Evolutionary conservation across 2,797 vertebrate species (phyloP).

Genomic region (Platalea minor): DNA sequence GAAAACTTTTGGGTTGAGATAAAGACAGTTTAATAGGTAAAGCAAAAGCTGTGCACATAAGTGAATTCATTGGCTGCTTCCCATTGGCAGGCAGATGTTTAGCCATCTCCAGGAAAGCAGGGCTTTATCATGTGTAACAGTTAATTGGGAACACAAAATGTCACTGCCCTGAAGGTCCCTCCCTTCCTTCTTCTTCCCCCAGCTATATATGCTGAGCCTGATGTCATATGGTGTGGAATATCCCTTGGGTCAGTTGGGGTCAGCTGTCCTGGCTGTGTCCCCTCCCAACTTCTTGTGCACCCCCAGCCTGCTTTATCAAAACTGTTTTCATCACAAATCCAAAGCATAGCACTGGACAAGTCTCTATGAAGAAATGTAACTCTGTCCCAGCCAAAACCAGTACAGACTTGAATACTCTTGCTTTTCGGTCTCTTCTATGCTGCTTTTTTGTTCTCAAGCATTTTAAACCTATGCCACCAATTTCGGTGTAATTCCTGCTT

Average conservation of each 20-base stretch:
- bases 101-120: not conserved
- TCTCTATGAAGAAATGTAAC: not conserved
- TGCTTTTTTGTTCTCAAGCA: not conserved
- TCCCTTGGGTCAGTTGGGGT: not conserved
- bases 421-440: not conserved
- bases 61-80: not conserved
- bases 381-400: not conserved
- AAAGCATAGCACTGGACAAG: fast-evolving
- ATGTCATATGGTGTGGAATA: not conserved
- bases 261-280: not conserved
- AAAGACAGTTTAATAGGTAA: not conserved
- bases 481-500: not conserved
- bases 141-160: not conserved
- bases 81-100: not conserved
- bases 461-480: not conserved
- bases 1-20: not conserved
- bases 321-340: not conserved
- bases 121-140: fast-evolving
- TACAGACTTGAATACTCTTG: not conserved
- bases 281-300: not conserved
- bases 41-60: not conserved
- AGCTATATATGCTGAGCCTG: not conserved
- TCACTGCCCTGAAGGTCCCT: not conserved
- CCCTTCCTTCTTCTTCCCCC: too few relatives aligned
- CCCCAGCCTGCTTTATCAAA: not conserved